Evolutionary conservation across 1,140 invertebrate species (phyloP), one percentile per base, ranked within the genome.

Genomic region (Pseudomyrmex pallidus): DNA sequence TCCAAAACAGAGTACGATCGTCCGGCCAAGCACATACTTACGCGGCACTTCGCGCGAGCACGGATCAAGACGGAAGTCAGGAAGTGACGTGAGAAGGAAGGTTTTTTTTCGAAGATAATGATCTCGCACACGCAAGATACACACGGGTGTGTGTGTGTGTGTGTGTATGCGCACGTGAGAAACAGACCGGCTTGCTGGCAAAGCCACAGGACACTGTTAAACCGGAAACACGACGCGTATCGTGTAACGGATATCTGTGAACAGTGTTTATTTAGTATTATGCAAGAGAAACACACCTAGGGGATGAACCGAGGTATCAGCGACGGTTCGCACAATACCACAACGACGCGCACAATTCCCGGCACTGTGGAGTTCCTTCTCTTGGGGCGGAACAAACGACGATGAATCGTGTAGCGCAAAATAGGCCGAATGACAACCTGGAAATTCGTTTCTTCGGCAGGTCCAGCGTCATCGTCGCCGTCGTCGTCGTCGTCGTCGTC

Each of bases 211-310:
- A 52, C 35, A 64, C 25, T 64, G 62, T 46, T 15, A 64, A n/a
- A 64, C 15, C 13, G 13, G 2, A 15, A n/a, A 25, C 35, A 35
- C 35, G 35, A 35, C 35, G 35, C 35, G 4, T 35, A 35, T 35
- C 35, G 35, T 35, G 35, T 35, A 35, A 35, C 35, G 35, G 35
- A 7, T 13, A 44, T 46, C 35, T 7, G 25, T 25, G 62, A 44
- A 35, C 61, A 35, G 50, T 12, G 50, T 54, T 48, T 68, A 68
- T 25, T 57, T 57, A 57, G 57, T 17, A 17, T 20, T 35, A 20
- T 17, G 57, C 57, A 74, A 82, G 61, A 82, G n/a, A 59, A 22
- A 80, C 76, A 80, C 72, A 73, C 78, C 46, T 46, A 74, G 63
- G n/a, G 10, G 59, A 12, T 62, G 25, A 74, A 74, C 57, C 78